Conservation (phyloP, 2,888 invertebrate genomes). For the Apamea monoglypha region DNA sequence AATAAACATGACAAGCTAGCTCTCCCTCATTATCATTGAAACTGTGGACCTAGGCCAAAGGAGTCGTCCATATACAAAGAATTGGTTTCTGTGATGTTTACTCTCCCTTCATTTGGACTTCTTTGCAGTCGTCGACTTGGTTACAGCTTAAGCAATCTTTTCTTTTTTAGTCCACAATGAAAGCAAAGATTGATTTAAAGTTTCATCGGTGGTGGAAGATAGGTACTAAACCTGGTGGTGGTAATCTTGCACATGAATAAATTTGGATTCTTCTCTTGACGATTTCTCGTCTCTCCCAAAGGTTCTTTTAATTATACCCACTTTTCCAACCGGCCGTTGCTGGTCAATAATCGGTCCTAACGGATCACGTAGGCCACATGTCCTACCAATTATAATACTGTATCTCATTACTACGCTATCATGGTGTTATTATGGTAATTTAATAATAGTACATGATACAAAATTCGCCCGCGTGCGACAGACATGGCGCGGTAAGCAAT, state of each 20-base stretch:
- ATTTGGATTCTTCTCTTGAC: not conserved
- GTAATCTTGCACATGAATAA: not conserved
- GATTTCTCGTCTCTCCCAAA: too few species aligned
- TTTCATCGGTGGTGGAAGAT: not conserved
- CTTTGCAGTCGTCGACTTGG: not conserved
- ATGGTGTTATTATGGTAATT: conserved; percentile 51
- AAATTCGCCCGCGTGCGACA: conserved; percentile 53
- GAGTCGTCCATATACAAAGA: conserved; percentile 51
- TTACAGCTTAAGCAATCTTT: not conserved
- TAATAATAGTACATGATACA: conserved; percentile 57
- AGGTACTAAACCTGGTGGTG: not conserved
- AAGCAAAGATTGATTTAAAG: not conserved
- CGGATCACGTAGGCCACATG: conserved; percentile 33
- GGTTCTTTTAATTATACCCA: not conserved
- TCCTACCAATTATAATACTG: conserved; percentile 53
- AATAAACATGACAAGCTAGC: conserved; percentile 73
- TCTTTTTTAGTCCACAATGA: not conserved
- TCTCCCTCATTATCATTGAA: conserved; percentile 77
- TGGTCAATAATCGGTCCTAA: conserved; percentile 16
- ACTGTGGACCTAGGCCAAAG: conserved; percentile 64
- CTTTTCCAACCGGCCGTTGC: not conserved
- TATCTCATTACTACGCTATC: conserved; percentile 52
- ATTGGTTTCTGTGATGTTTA: conserved; percentile 8
- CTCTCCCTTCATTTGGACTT: not conserved
- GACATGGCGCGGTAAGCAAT: conserved; percentile 50